These are phyloP conservation scores for Eupeodes latifasciatus DNA, from an alignment of 2,888 invertebrate species.

Conservation along the genomic window DNA sequence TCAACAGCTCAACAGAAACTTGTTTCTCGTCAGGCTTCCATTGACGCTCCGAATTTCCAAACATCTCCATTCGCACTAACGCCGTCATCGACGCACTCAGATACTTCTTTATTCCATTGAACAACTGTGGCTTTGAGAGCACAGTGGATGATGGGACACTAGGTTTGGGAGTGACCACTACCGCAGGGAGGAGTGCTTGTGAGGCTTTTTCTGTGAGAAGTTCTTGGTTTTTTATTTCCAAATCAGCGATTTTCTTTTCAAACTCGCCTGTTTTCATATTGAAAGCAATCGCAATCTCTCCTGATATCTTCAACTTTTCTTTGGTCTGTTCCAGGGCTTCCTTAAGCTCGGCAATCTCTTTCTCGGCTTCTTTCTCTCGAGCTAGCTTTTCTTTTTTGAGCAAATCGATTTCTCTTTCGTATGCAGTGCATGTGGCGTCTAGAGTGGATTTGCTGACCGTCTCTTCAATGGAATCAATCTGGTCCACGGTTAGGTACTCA, in stretches of 20 bases:
- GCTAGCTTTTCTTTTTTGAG: slow-evolving; percentile 25
- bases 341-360: slow-evolving; percentile 20
- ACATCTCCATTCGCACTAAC: slow-evolving; percentile 84
- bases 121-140: slow-evolving; percentile 81
- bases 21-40: slow-evolving; percentile 83
- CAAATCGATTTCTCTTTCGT: slow-evolving; percentile 24
- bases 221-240: background rate
- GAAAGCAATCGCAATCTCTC: background rate
- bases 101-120: slow-evolving; percentile 83
- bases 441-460: slow-evolving; percentile 5
- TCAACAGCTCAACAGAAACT: slow-evolving; percentile 80
- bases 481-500: slow-evolving; percentile 9
- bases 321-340: slow-evolving; percentile 24
- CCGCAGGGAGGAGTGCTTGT: background rate
- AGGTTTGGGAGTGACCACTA: background rate
- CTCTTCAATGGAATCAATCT: background rate
- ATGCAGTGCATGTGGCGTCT: background rate
- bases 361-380: slow-evolving; percentile 8
- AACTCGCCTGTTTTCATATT: slow-evolving; percentile 9
- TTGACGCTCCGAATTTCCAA: slow-evolving; percentile 81
- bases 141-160: background rate
- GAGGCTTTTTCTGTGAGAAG: background rate
- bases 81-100: slow-evolving; percentile 82
- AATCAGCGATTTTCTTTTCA: slow-evolving; percentile 22
- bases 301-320: background rate